phyloP scores from a whole-genome alignment of 2,113 vertebrate species.

The Amphiprion percula region DNA sequence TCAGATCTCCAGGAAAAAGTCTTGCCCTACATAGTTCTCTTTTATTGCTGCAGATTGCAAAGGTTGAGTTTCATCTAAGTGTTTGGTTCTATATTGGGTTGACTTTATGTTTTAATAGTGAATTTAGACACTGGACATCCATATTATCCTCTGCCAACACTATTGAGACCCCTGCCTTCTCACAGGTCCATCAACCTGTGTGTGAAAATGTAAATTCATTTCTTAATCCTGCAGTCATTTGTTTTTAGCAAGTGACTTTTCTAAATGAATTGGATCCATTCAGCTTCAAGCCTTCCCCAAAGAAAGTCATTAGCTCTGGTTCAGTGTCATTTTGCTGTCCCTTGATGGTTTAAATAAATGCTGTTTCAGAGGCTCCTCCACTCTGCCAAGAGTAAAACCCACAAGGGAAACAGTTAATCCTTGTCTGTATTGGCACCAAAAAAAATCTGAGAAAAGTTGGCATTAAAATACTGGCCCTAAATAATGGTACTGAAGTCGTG shows the following conservation, averaged over 20 bases:
- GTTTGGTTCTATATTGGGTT: no score
- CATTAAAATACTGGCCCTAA: slow-evolving; percentile 24
- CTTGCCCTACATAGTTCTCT: no score
- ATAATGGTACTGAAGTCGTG: no score
- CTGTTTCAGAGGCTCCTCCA: slow-evolving; percentile 29
- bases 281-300: slow-evolving; percentile 6
- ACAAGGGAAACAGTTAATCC: slow-evolving; percentile 12
- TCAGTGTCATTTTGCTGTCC: slow-evolving; percentile 12
- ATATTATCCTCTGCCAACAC: no score
- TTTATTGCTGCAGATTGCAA: no score
- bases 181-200: no score
- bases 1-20: no score
- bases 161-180: no score
- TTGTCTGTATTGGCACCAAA: slow-evolving; percentile 29
- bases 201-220: not conserved
- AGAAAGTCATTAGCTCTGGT: slow-evolving; percentile 24
- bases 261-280: not conserved
- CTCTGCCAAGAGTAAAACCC: slow-evolving; percentile 40
- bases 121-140: no score
- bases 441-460: slow-evolving; percentile 14
- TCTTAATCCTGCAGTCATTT: not conserved
- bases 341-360: slow-evolving; percentile 20
- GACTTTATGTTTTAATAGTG: no score
- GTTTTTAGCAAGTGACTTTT: slow-evolving; percentile 9
- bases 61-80: no score